Percentiles rank a stretch among this genome's conserved stretches.
Conservation (phyloP, 2,888 invertebrate genomes). For the Choristoneura rosaceana region DNA sequence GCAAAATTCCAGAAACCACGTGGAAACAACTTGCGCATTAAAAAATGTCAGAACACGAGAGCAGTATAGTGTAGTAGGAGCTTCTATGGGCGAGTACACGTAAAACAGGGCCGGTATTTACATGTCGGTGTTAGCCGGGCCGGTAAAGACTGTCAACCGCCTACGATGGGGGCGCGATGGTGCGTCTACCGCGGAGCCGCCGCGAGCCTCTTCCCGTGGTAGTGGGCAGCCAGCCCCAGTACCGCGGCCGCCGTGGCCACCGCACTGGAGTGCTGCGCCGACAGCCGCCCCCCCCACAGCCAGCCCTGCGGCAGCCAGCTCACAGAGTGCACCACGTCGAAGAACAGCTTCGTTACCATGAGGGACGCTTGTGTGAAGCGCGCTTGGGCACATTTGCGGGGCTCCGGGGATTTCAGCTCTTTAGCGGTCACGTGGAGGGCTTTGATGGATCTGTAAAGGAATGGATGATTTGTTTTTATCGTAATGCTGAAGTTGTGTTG, state of each 20-base stretch:
- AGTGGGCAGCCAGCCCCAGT: slow-evolving; percentile 69
- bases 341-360: slow-evolving; percentile 68
- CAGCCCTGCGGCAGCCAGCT: slow-evolving; percentile 92
- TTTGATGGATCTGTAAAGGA: slow-evolving; percentile 65
- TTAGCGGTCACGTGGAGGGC: slow-evolving; percentile 62
- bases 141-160: too few species aligned
- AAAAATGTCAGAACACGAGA: too few species aligned
- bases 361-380: slow-evolving; percentile 71
- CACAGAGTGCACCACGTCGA: slow-evolving; percentile 92
- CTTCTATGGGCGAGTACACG: too few species aligned
- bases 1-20: too few species aligned
- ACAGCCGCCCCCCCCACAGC: slow-evolving; percentile 91
- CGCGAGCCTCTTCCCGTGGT: slow-evolving; percentile 64
- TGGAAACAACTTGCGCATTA: too few species aligned
- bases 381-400: slow-evolving; percentile 66
- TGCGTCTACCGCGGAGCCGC: slow-evolving; percentile 43
- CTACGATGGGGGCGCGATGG: too few species aligned
- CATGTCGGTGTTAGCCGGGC: too few species aligned
- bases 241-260: slow-evolving; percentile 68
- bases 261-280: slow-evolving; percentile 59
- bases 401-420: slow-evolving; percentile 56
- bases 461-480: too few species aligned
- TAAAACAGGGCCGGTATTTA: too few species aligned
- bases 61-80: too few species aligned
- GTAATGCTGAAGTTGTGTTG: too few species aligned